phyloP scores from a whole-genome alignment of 2,113 vertebrate species.

The Tauraco erythrolophus region DNA sequence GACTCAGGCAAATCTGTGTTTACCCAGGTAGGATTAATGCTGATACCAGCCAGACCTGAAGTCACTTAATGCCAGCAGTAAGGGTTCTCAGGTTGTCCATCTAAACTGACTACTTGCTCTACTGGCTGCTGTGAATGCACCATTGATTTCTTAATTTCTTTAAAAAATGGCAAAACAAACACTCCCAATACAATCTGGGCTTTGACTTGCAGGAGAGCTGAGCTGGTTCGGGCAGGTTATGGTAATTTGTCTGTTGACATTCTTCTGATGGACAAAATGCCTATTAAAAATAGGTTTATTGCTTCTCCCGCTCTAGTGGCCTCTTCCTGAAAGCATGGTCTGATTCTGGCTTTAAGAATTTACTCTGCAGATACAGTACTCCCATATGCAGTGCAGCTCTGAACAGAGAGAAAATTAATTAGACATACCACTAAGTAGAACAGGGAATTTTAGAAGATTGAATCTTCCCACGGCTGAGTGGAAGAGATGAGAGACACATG shows the following conservation, averaged over 20 bases:
- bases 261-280: slow-evolving; percentile 43
- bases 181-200: slow-evolving; percentile 5
- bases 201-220: slow-evolving; percentile 13
- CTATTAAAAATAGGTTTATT: slow-evolving; percentile 28
- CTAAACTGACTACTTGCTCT: slow-evolving; percentile 30
- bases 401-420: background rate
- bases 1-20: slow-evolving; percentile 11
- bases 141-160: slow-evolving; percentile 27
- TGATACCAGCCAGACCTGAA: slow-evolving; percentile 13
- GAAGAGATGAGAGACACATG: background rate
- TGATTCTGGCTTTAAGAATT: background rate
- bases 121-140: slow-evolving; percentile 16
- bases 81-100: background rate
- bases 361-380: background rate
- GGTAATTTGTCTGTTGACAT: slow-evolving; percentile 52
- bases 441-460: background rate
- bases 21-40: slow-evolving; percentile 43
- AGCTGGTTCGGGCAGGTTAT: slow-evolving; percentile 38
- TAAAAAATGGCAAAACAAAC: slow-evolving; percentile 50
- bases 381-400: background rate
- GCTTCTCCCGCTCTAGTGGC: background rate
- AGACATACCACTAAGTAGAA: background rate
- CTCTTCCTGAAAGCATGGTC: background rate
- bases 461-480: background rate
- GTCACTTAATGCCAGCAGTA: background rate